phyloP scores from a whole-genome alignment of 2,888 invertebrate genomes.

The Camponotus fellah region DNA sequence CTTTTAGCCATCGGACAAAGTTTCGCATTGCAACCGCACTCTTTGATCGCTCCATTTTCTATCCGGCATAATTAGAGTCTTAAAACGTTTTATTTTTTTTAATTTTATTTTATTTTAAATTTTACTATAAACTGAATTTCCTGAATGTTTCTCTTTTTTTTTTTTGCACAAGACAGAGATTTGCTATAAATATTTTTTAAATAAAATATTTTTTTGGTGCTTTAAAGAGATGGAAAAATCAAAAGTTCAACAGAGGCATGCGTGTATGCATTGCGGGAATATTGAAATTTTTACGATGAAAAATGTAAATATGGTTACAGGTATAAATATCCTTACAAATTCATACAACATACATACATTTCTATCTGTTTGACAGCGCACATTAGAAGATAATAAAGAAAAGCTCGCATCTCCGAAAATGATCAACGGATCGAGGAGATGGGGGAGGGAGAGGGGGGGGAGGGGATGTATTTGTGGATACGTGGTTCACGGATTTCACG shows the following conservation, averaged over 20 bases:
- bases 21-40: neutral
- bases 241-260: neutral
- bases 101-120: neutral
- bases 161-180: neutral
- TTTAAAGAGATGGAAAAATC: neutral
- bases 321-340: constrained; percentile 1
- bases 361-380: constrained; percentile 19
- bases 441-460: constrained; percentile 24
- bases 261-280: neutral
- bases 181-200: neutral
- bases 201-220: neutral
- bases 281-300: neutral
- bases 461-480: constrained; percentile 44
- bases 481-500: constrained; percentile 74
- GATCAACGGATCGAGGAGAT: constrained; percentile 70
- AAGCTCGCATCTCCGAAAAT: constrained; percentile 67
- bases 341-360: neutral
- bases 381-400: neutral
- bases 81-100: too few relatives aligned
- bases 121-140: neutral
- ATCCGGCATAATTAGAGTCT: neutral
- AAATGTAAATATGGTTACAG: neutral
- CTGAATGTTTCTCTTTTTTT: neutral
- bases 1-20: neutral
- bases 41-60: neutral